Evolutionary conservation across 2,797 vertebrate species (phyloP), one percentile per base, ranked within the genome.

Genomic region (Neoniphon sammara): DNA sequence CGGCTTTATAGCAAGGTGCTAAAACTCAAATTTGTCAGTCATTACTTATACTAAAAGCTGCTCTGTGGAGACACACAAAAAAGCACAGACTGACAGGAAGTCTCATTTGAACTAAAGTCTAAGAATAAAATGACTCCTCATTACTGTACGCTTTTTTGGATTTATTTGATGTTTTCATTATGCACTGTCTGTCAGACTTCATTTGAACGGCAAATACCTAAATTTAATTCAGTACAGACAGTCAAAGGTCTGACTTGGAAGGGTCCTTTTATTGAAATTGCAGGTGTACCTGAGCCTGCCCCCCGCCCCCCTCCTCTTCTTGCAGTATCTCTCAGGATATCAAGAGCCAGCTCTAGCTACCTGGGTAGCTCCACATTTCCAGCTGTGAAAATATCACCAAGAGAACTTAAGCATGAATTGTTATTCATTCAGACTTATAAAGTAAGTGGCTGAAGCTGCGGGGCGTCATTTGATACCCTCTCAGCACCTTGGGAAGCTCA

Each of bases 251-350:
- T 61, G 81, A 74, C 77, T 77, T 62, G 58, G 73, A 85, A 2
- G 46, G 50, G 57, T 50, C 46, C 70, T 54, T 85, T 82, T 67
- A 87, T 80, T 75, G 80, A 78, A 79, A 80, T 83, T 55, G 23
- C 81, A 85, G 86, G 73, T 86, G 80, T 18, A 73, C 20, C 20
- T 30, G 3, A 64, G 36, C 57, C 68, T 71, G 53, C 27, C 70
- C 73, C 58, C 55, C 44, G 21, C 70, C 73, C 58, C 55, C 44
- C 65, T 58, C 68, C 18, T 73, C 21, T 17, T 70, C 56, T 56
- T 62, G 52, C 69, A 53, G 62, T 66, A 61, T 78, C 25, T 64
- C 42, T 68, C 14, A 30, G 57, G 62, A 66, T 3, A 57, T 70
- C 46, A 56, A 17, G 39, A 30, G 23, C 56, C 66, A 63, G 52